phyloP scores from a whole-genome alignment of 2,888 invertebrate species.

The Ptilodon capucinus region DNA sequence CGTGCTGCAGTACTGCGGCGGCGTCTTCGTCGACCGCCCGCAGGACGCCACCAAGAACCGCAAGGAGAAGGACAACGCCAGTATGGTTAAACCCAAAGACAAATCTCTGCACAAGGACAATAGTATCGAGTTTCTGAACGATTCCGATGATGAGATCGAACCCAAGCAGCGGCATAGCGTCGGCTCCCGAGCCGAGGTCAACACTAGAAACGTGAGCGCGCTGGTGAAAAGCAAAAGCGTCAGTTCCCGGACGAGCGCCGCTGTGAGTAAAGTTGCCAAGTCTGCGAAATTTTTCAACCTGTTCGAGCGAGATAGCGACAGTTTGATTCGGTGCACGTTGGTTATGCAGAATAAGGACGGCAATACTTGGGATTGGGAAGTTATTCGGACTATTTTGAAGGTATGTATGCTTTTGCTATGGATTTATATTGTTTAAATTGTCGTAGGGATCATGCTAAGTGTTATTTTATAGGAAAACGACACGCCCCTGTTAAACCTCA shows the following conservation, averaged over 20 bases:
- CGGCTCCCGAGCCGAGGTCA: constrained; percentile 69
- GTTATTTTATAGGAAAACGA: constrained; percentile 61
- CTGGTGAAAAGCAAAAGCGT: constrained; percentile 78
- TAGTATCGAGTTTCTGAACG: constrained; percentile 68
- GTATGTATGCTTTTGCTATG: constrained; percentile 58
- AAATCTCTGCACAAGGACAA: constrained; percentile 54
- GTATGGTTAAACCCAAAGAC: constrained; percentile 52
- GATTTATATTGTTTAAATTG: neutral
- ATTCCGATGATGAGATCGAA: constrained; percentile 68
- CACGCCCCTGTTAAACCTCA: constrained; percentile 58
- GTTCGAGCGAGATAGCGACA: constrained; percentile 85
- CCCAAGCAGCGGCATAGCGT: constrained; percentile 70
- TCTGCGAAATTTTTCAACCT: constrained; percentile 77
- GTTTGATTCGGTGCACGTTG: constrained; percentile 89
- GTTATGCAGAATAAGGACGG: constrained; percentile 92
- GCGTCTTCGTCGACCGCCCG: constrained; percentile 57
- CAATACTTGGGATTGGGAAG: constrained; percentile 95
- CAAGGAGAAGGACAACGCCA: constrained; percentile 71
- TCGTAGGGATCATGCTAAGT: constrained; percentile 1
- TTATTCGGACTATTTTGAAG: constrained; percentile 92
- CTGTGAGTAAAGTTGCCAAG: constrained; percentile 68
- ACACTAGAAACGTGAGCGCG: constrained; percentile 71
- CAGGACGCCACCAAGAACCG: constrained; percentile 61
- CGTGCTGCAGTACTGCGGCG: constrained; percentile 84
- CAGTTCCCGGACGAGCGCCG: constrained; percentile 68